These are phyloP conservation scores for Lindbergichthys nudifrons DNA, from an alignment of 2,797 vertebrate genomes.

Conservation along the genomic window DNA sequence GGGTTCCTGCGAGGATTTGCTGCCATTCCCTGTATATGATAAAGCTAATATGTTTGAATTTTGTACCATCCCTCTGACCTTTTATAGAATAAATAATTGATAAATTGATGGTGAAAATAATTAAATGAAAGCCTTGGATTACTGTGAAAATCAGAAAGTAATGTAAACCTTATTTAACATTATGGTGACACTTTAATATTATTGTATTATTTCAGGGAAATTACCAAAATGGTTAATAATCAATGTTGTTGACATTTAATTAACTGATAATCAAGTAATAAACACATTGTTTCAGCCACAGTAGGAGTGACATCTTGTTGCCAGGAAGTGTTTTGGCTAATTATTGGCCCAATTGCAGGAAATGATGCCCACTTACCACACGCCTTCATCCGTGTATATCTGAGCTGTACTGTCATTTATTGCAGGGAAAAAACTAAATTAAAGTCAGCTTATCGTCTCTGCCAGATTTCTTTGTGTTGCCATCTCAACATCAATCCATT, in stretches of 20 bases:
- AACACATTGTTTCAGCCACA: neutral
- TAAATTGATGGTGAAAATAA: neutral
- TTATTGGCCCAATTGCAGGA: slow-evolving; percentile 54
- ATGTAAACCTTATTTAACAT: no score
- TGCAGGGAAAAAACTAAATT: slow-evolving; percentile 25
- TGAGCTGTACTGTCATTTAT: slow-evolving; percentile 51
- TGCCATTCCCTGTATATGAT: neutral
- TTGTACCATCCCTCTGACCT: no score
- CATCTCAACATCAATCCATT: slow-evolving; percentile 68
- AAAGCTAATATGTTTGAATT: neutral
- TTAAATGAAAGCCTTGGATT: neutral
- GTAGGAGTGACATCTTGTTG: neutral
- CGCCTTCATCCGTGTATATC: slow-evolving; percentile 31
- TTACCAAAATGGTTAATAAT: neutral
- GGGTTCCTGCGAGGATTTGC: neutral
- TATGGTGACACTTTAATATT: no score
- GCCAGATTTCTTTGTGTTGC: slow-evolving; percentile 60
- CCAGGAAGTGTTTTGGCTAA: slow-evolving; percentile 44
- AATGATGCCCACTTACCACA: slow-evolving; percentile 41
- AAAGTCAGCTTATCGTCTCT: slow-evolving; percentile 55
- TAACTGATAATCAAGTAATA: neutral
- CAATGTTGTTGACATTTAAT: neutral
- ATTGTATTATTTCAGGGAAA: no score
- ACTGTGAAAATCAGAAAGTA: neutral
- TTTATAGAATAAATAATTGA: neutral